Evolutionary conservation across 2,797 vertebrate genomes (phyloP).

Genomic region (Pangasius macronema): DNA sequence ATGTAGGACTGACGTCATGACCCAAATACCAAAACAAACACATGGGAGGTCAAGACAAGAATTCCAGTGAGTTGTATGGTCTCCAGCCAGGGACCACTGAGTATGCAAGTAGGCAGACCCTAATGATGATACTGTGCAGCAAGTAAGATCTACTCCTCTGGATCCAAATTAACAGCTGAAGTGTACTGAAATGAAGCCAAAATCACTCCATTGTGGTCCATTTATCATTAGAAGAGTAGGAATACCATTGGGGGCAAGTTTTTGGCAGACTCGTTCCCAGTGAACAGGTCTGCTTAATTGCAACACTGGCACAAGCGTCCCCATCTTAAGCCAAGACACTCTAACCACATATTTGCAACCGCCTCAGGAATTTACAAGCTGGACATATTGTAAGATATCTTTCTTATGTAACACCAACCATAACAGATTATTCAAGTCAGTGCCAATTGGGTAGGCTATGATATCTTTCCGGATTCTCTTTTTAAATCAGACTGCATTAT

Average conservation of each 20-base stretch:
- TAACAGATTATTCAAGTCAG: background rate
- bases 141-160: constrained; percentile 55
- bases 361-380: constrained; percentile 28
- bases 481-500: background rate
- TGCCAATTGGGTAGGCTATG: background rate
- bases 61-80: constrained; percentile 61
- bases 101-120: constrained; percentile 65
- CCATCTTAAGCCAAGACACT: constrained; percentile 26
- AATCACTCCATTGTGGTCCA: constrained; percentile 50
- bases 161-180: constrained; percentile 54
- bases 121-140: constrained; percentile 49
- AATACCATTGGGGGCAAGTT: constrained; percentile 50
- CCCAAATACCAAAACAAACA: constrained; percentile 69
- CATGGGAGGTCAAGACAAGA: constrained; percentile 61
- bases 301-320: constrained; percentile 17
- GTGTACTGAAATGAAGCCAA: constrained; percentile 63
- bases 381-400: constrained; percentile 20
- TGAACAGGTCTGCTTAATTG: constrained; percentile 36
- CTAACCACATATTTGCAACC: constrained; percentile 27
- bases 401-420: constrained; percentile 15
- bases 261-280: constrained; percentile 23
- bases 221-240: constrained; percentile 56
- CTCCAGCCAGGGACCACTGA: constrained; percentile 80
- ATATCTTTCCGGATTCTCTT: background rate
- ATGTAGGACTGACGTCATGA: constrained; percentile 63